Evolutionary conservation across 1,140 invertebrate genomes (phyloP), one percentile per base, ranked within the genome.

Genomic region (Zaprionus ghesquierei): DNA sequence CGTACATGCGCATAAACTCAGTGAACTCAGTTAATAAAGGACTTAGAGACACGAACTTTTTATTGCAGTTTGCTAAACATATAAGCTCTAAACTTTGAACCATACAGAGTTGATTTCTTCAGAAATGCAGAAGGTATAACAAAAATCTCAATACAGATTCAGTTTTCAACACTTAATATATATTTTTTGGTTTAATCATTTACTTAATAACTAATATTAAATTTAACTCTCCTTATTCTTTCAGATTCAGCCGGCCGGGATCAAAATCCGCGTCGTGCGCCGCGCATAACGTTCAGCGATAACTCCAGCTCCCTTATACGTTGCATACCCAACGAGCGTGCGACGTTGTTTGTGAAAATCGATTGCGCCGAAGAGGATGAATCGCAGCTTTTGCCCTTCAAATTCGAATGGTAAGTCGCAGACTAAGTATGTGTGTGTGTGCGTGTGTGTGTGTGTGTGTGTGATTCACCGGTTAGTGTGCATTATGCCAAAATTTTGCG

Each of bases 261-360:
- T 15, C 8, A 15, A 23, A 15, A 44, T 31, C 31, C 49, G 5
- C 46, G 69, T 23, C 68, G 35, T 54, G 59, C 53, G 29, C 69
- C 77, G 18, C 78, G 84, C 49, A 80, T 92, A 18, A 82, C 89
- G 12, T 92, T 92, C 22, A 92, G 89, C 55, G 90, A 92, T 20
- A 92, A 92, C 69, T 92, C 90, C 44, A 92, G 90, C 31, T 80
- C 89, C 55, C 50, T 92, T 1, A 79, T 92, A 46, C 81, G 90
- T 27, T 92, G 90, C 71, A 74, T 89, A 63, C 89, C 90, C 60
- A 92, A 92, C 59, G 90, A 92, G 61, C 78, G 90, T 20, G 90
- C 90, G 15, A 92, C 89, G 18, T 92, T 92, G 53, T 92, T 92
- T 62, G 90, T 92, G 49, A 92, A 92, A 74, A 92, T 92, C 69